Evolutionary conservation across 2,113 vertebrate species (phyloP).

Genomic region (Myodes glareolus): DNA sequence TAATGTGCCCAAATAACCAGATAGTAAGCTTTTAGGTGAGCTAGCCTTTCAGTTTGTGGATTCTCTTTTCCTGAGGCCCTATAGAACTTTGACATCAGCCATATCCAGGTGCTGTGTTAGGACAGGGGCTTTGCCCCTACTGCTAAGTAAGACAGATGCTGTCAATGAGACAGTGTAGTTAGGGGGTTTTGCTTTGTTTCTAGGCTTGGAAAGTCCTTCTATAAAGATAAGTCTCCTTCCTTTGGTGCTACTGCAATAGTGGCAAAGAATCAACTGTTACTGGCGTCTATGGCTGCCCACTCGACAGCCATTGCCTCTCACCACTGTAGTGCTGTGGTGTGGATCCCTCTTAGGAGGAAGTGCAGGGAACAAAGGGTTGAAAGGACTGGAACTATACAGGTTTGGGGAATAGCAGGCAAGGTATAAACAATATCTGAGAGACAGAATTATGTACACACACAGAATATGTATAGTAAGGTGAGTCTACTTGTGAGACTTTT

Average conservation of each 20-base stretch:
- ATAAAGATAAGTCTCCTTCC: not conserved
- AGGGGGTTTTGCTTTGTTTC: constrained; percentile 2
- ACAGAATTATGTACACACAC: not conserved
- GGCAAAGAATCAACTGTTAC: not conserved
- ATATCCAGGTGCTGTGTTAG: not conserved
- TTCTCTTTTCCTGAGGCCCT: not conserved
- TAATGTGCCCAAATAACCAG: not conserved
- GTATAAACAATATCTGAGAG: not conserved
- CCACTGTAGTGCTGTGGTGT: not conserved
- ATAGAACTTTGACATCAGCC: not conserved
- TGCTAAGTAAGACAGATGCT: not conserved
- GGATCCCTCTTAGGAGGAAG: not conserved
- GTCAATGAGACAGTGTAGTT: not conserved
- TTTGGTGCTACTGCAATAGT: not conserved
- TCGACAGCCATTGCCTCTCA: not conserved
- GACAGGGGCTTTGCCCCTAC: not conserved
- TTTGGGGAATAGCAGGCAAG: not conserved
- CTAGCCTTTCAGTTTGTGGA: not conserved
- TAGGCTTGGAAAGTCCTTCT: not conserved
- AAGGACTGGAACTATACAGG: not conserved
- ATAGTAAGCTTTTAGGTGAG: not conserved
- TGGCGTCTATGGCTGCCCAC: not conserved
- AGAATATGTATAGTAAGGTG: not conserved
- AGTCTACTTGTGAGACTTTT: not conserved
- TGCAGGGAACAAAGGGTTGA: not conserved